Percentiles rank a stretch among this genome's conserved stretches.
These are phyloP conservation scores for Triops longicaudatus DNA, from an alignment of 1,140 invertebrate genomes.

Conservation along the genomic window DNA sequence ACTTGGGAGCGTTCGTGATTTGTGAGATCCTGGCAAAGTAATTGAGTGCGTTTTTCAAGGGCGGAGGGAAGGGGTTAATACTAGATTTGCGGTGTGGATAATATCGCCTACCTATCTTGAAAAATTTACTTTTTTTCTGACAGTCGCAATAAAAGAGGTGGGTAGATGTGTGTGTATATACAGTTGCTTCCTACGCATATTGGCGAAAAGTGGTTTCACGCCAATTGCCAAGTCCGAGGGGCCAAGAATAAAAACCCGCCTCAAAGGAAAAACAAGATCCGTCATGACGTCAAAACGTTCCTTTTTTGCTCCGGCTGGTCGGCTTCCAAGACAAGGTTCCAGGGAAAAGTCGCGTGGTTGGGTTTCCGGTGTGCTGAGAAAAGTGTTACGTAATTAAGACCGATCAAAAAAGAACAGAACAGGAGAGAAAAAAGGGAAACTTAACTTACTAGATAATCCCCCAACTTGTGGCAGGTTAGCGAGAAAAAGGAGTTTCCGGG, in stretches of 20 bases:
- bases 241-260: background rate
- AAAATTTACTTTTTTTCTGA: background rate
- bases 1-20: background rate
- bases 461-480: background rate
- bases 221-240: background rate
- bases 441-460: too few species aligned
- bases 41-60: background rate
- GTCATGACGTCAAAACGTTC: background rate
- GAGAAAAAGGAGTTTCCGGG: background rate
- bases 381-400: conserved; percentile 1
- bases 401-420: background rate
- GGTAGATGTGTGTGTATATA: background rate
- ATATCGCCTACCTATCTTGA: background rate
- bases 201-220: background rate
- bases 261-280: background rate
- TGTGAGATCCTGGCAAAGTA: background rate
- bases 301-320: background rate
- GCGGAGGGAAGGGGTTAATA: background rate
- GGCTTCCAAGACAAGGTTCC: background rate
- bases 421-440: too few species aligned
- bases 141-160: background rate
- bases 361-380: conserved; percentile 6
- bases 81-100: background rate
- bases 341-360: background rate
- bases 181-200: background rate